Evolutionary conservation across 1,140 invertebrate genomes (phyloP).

Genomic region (Leptinotarsa texana): DNA sequence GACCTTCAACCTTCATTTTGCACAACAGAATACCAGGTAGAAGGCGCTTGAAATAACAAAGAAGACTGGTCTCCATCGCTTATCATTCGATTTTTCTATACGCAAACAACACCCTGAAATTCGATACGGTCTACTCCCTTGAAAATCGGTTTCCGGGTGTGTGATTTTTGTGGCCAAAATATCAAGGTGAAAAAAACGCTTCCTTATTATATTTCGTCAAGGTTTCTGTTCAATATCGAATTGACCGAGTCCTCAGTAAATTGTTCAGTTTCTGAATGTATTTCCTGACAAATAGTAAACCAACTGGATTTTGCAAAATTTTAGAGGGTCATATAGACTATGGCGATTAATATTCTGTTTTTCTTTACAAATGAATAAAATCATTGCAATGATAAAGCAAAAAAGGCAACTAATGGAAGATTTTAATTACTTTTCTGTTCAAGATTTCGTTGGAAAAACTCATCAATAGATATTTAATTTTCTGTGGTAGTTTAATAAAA

Average conservation of each 20-base stretch:
- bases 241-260: constrained; percentile 14
- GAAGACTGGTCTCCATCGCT: background rate
- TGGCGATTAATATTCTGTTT: background rate
- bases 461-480: too few species aligned
- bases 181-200: constrained; percentile 22
- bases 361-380: too few species aligned
- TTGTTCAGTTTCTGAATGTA: background rate
- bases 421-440: too few species aligned
- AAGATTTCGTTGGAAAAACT: too few species aligned
- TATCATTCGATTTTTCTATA: background rate
- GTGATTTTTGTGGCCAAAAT: constrained; percentile 20
- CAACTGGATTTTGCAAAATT: background rate
- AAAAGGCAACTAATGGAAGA: too few species aligned
- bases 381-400: too few species aligned
- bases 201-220: constrained; percentile 25
- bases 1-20: constrained; percentile 55
- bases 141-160: constrained; percentile 15
- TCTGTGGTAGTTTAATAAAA: too few species aligned
- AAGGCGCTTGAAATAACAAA: constrained; percentile 13
- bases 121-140: constrained; percentile 9
- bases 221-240: constrained; percentile 21
- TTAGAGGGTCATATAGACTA: background rate
- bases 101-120: constrained; percentile 4
- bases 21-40: constrained; percentile 29
- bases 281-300: background rate